Evolutionary conservation across 2,113 vertebrate genomes (phyloP).

Genomic region (Pangasianodon gigas): DNA sequence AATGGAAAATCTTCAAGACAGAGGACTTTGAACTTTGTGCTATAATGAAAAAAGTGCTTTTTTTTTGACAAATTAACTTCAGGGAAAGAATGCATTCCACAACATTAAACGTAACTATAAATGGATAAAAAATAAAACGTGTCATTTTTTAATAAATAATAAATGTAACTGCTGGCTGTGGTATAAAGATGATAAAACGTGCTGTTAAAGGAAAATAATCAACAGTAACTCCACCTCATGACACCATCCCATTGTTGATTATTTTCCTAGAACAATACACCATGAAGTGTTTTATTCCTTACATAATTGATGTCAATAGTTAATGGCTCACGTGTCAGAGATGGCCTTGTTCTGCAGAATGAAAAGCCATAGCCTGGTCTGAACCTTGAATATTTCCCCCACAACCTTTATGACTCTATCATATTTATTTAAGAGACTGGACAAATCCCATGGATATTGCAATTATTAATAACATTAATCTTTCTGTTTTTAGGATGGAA

Average conservation of each 20-base stretch:
- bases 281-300: not conserved
- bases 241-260: not conserved
- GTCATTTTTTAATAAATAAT: not conserved
- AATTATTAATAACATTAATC: constrained; percentile 58
- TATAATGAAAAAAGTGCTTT: too few species aligned
- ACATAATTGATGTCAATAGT: not conserved
- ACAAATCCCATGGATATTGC: constrained; percentile 48
- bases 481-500: constrained; percentile 30
- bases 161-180: not conserved
- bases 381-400: not conserved
- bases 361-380: not conserved
- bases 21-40: not conserved
- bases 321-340: not conserved
- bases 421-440: constrained; percentile 4
- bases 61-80: not conserved
- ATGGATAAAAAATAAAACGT: not conserved
- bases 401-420: not conserved
- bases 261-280: not conserved
- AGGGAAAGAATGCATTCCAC: not conserved
- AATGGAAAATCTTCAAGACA: not conserved
- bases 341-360: not conserved
- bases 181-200: not conserved
- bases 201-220: not conserved
- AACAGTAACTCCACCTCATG: not conserved
- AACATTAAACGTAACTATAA: not conserved